Base-by-base conservation (phyloP, 2,888 invertebrate species). In the Acleris emargana region DNA sequence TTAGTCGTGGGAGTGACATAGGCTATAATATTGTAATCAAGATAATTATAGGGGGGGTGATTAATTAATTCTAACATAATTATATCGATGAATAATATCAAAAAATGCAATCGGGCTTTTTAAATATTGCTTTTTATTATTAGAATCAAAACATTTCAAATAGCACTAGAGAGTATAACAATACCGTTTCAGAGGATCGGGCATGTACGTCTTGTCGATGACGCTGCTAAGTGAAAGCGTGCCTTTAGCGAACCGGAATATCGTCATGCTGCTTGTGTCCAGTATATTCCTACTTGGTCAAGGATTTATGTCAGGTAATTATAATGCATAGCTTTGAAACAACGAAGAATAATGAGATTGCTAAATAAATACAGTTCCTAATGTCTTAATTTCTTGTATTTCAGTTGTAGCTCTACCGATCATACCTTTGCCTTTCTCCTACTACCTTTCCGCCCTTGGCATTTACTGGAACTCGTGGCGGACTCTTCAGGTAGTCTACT, bases 381-480 rank as follows among this genome's bases (percentile, higher is more conserved):
- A 45, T 18, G 4, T 1, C 32, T 11, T 43, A 32, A 51, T 17
- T 17, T 28, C 38, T 38, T 43, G 13, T 59, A 64, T 81, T 82
- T 45, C 78, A 94, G 95, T 93, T 13, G 74, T 95, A 68, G 95
- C 95, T 0, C 94, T 95, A 86, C 85, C 93, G 0, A 89, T 96
- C 2, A 93, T 96, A 49, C 96, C 96, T 0, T 69, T 93, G 0
- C 71, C 78, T 1, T 84, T 93, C 71, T 87, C 93, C 6, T 67
- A 87, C 59, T 73, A 88, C 32, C 64, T 88, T 0, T 73, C 82
- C 0, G 68, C 86, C 0, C 76, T 94, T 55, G 93, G 86, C n/a
- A 84, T 96, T 71, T 83, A 84, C 25, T 94, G 94, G 78, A 93
- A 94, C 76, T 95, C 96, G 0, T 97, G 97, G 97, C 89, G 97